Conservation (phyloP, 2,888 invertebrate species). For the Ophonus ardosiacus region DNA sequence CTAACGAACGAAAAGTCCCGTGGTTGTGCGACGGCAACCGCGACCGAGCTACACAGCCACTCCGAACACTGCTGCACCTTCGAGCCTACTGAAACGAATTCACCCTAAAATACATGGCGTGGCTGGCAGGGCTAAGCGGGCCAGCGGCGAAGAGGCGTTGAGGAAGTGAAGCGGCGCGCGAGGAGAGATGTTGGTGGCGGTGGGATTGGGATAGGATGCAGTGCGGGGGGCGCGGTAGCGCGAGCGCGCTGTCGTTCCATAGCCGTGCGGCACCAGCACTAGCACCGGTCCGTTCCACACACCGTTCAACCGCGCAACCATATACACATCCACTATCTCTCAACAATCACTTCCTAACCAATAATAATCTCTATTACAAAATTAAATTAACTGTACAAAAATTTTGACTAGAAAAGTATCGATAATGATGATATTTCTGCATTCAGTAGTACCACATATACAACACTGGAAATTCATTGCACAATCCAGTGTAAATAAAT, state of each 20-base stretch:
- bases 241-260: constrained; percentile 40
- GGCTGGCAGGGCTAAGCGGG: constrained; percentile 68
- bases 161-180: constrained; percentile 56
- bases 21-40: constrained; percentile 43
- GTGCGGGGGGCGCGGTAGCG: constrained; percentile 59
- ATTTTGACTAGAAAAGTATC: too few species aligned
- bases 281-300: constrained; percentile 38
- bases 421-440: too few species aligned
- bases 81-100: constrained; percentile 74
- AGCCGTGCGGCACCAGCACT: background rate
- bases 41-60: constrained; percentile 70
- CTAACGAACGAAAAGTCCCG: constrained; percentile 72
- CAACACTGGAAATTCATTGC: too few species aligned
- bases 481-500: too few species aligned
- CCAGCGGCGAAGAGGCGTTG: constrained; percentile 61
- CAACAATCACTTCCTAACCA: constrained; percentile 21
- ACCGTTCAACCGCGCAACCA: constrained; percentile 45
- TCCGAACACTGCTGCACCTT: constrained; percentile 72
- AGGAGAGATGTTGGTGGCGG: constrained; percentile 59
- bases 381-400: too few species aligned
- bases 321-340: constrained; percentile 60
- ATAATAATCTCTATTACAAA: background rate
- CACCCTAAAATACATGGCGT: constrained; percentile 74
- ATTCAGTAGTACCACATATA: too few species aligned
- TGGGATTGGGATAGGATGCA: constrained; percentile 33